Percentiles rank a stretch among this genome's conserved stretches.
Conservation (phyloP, 2,888 invertebrate species). For the Hirtodrosophila histrioides region DNA sequence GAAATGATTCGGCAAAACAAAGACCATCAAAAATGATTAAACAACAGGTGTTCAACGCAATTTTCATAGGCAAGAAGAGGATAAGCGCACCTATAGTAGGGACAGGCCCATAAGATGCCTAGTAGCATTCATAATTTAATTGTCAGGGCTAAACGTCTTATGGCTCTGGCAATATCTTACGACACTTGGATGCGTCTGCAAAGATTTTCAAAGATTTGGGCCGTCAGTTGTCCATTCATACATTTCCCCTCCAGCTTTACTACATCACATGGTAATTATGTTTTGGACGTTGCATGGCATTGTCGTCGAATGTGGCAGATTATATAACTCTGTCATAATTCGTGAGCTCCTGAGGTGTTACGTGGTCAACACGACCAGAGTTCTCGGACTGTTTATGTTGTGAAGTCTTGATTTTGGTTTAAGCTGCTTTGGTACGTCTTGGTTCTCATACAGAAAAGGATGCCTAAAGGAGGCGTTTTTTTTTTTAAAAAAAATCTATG, state of each 20-base stretch:
- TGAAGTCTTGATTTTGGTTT: no score
- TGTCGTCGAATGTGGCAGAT: slow-evolving; percentile 26
- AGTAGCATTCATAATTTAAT: slow-evolving; percentile 69
- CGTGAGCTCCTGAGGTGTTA: slow-evolving; percentile 13
- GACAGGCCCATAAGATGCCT: slow-evolving; percentile 48
- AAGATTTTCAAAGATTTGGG: slow-evolving; percentile 28
- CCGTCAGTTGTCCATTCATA: slow-evolving; percentile 5
- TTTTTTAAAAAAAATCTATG: no score
- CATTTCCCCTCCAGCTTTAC: slow-evolving; percentile 31
- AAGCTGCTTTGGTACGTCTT: no score
- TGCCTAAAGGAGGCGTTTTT: no score
- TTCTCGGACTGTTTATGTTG: no score
- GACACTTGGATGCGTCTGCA: slow-evolving; percentile 51
- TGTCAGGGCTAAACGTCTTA: slow-evolving; percentile 65
- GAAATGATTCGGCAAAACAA: slow-evolving; percentile 42
- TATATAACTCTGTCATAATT: slow-evolving; percentile 54
- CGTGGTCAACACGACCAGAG: no score
- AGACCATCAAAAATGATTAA: slow-evolving; percentile 40
- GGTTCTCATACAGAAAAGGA: no score
- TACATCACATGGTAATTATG: slow-evolving; percentile 68
- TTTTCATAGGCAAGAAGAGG: slow-evolving; percentile 26
- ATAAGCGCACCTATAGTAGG: neutral
- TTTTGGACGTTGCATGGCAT: slow-evolving; percentile 54
- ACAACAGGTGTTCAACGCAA: slow-evolving; percentile 60
- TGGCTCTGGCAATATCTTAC: slow-evolving; percentile 49